These are phyloP conservation scores for Drosophila paracracens DNA, from an alignment of 2,888 invertebrate species.

Conservation along the genomic window DNA sequence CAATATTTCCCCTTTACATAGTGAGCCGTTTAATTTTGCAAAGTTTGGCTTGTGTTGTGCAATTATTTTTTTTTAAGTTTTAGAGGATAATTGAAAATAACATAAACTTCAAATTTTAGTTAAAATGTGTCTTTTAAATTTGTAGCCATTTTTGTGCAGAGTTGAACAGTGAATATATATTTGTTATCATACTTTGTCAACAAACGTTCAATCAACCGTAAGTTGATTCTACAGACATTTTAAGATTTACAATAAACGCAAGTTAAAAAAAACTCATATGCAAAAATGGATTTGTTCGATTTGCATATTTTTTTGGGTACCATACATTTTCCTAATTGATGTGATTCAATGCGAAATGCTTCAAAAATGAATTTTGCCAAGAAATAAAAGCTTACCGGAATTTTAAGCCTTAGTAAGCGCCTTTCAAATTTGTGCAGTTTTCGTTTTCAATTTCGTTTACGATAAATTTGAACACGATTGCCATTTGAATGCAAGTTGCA, in stretches of 20 bases:
- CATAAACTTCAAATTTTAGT: not conserved
- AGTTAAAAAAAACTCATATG: too few relatives aligned
- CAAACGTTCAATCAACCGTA: not conserved
- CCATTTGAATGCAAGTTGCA: constrained; percentile 19
- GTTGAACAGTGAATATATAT: not conserved
- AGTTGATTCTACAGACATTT: not conserved
- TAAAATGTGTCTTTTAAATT: not conserved
- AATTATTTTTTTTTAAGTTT: not conserved
- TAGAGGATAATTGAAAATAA: not conserved
- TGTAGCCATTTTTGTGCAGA: not conserved
- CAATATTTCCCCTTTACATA: not conserved
- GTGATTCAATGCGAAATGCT: constrained; percentile 21
- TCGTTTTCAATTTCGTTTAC: not conserved
- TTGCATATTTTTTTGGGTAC: not conserved
- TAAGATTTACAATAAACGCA: not conserved
- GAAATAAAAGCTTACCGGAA: constrained; percentile 9
- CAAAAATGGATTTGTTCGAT: not conserved
- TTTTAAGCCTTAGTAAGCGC: constrained; percentile 34
- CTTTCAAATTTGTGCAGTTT: constrained; percentile 29
- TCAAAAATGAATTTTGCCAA: constrained; percentile 3
- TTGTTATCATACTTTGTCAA: not conserved
- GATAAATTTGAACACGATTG: constrained; percentile 22
- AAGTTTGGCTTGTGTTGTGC: not conserved
- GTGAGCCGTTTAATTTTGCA: not conserved
- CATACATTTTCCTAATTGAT: constrained; percentile 1